phyloP scores from a whole-genome alignment of 2,888 invertebrate genomes.

The Sinhomidia bicolor region DNA sequence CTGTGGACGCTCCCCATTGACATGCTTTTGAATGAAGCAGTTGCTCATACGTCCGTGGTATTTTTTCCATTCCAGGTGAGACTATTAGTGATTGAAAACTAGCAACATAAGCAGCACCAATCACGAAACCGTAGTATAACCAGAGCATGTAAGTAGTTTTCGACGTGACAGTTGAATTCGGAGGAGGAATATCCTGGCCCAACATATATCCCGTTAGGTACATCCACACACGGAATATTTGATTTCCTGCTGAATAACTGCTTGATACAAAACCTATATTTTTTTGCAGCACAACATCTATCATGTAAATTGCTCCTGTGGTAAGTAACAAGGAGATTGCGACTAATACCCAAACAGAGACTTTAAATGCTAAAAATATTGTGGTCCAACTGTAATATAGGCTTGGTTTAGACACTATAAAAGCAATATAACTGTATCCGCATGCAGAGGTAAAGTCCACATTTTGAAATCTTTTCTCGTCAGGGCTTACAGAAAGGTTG shows the following conservation, averaged over 20 bases:
- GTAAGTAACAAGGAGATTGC: not conserved
- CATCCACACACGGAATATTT: no score
- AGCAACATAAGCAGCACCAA: conserved; percentile 51
- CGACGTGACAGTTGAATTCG: not conserved
- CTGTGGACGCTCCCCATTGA: conserved; percentile 20
- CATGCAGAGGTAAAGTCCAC: conserved; percentile 30
- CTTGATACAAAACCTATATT: no score
- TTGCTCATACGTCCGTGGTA: conserved; percentile 25
- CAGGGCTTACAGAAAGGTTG: conserved; percentile 44
- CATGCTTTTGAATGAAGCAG: not conserved
- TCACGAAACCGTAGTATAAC: conserved; percentile 30
- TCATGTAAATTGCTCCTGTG: no score
- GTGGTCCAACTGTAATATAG: conserved; percentile 48
- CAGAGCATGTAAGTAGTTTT: conserved; percentile 5
- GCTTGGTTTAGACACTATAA: conserved; percentile 37
- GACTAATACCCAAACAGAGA: not conserved
- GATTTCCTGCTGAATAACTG: no score
- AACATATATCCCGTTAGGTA: conserved; percentile 23
- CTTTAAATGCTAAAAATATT: conserved; percentile 24
- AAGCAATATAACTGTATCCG: conserved; percentile 28
- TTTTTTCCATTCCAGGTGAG: conserved; percentile 8
- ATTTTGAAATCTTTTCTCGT: not conserved
- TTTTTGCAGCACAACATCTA: no score
- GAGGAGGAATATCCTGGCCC: conserved; percentile 5
- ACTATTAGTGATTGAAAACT: conserved; percentile 60